Evolutionary conservation across 30 jellyfish, hydroid and myxozoan species (phyloP).

Genomic region (Turritopsis dohrnii): DNA sequence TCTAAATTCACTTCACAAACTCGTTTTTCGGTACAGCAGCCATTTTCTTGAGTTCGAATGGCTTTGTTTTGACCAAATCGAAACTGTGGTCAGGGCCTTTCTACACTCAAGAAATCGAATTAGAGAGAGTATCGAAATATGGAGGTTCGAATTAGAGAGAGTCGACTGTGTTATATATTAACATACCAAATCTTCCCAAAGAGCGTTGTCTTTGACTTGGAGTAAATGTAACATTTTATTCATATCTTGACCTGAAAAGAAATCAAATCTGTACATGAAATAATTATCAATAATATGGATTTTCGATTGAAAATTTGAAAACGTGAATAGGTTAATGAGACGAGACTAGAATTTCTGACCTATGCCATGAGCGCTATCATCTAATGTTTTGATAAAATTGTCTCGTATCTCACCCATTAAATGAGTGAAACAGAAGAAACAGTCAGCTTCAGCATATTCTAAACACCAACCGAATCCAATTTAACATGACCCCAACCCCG

Average conservation of each 20-base stretch:
- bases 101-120: no score
- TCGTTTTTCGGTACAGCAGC: no score
- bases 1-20: no score
- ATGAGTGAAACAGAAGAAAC: slow-evolving; percentile 84
- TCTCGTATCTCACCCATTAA: slow-evolving; percentile 96
- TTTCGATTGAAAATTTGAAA: neutral
- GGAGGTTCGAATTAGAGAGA: no score
- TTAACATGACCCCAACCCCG: neutral
- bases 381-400: slow-evolving; percentile 76
- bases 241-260: slow-evolving; percentile 65
- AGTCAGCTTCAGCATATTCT: slow-evolving; percentile 92
- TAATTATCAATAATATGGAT: neutral
- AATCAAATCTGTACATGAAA: neutral
- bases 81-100: no score
- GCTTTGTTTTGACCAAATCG: no score
- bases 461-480: neutral
- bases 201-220: slow-evolving; percentile 60
- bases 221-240: slow-evolving; percentile 41
- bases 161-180: no score
- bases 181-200: slow-evolving; percentile 76
- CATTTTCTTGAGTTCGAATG: no score
- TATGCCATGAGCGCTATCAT: slow-evolving; percentile 84
- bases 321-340: neutral
- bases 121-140: no score
- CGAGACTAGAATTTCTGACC: slow-evolving; percentile 32